A percentile compares a stretch with the other conserved stretches of the same genome.
Conservation (phyloP, 1,140 invertebrate species). For the Macrostomum lignano region DNA sequence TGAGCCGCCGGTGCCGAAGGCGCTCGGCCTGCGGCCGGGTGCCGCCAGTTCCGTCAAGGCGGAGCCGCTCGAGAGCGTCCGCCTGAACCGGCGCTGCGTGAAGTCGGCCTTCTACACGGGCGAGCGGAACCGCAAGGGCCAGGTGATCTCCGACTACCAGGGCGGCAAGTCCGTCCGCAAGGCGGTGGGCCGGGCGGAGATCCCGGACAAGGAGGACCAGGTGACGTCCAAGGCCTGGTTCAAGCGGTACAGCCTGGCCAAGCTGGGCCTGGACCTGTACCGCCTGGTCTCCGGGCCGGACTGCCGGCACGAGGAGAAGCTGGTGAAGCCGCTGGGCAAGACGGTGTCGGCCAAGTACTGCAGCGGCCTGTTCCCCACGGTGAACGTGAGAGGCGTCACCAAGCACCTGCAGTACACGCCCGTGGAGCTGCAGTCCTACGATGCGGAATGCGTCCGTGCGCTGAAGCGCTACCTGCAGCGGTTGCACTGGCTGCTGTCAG, state of each 20-base stretch:
- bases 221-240: not conserved
- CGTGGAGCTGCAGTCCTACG: constrained; percentile 24
- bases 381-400: constrained; percentile 24
- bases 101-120: constrained; percentile 1
- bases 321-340: constrained; percentile 19
- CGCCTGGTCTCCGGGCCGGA: constrained; percentile 23
- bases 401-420: constrained; percentile 24
- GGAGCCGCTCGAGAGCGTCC: not conserved
- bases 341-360: constrained; percentile 24
- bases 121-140: constrained; percentile 1
- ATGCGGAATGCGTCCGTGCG: constrained; percentile 16
- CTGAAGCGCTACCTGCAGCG: constrained; percentile 21
- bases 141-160: not conserved
- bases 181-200: not conserved
- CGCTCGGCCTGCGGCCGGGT: too few relatives aligned
- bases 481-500: constrained; percentile 21
- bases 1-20: too few relatives aligned
- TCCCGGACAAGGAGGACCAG: constrained; percentile 2
- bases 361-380: constrained; percentile 24
- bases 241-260: constrained; percentile 19
- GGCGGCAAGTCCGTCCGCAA: constrained; percentile 7
- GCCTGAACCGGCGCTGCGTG: constrained; percentile 5
- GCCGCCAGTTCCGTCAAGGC: too few relatives aligned
- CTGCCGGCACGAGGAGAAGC: constrained; percentile 20
- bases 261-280: constrained; percentile 21